Conservation (phyloP, 2,113 vertebrate genomes). For the Bos javanicus region DNA sequence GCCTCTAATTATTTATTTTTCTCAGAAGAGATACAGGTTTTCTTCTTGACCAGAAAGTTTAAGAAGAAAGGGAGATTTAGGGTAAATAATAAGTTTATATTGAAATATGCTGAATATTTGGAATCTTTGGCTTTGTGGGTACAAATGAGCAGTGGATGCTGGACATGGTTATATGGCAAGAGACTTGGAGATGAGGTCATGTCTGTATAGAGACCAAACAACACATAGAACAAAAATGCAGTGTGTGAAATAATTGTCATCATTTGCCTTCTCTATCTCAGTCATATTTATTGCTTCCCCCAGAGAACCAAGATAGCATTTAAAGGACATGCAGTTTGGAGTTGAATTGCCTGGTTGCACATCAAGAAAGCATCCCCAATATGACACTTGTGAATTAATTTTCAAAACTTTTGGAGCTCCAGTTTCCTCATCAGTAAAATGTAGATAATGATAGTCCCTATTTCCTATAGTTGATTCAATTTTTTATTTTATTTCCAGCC, state of each 20-base stretch:
- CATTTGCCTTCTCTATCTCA: not conserved
- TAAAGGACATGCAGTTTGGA: not conserved
- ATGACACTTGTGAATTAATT: not conserved
- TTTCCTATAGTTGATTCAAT: not conserved
- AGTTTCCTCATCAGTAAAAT: not conserved
- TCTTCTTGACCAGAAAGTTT: not conserved
- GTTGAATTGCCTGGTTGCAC: not conserved
- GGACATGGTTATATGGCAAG: not conserved
- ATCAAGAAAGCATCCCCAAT: not conserved
- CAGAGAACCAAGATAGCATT: not conserved
- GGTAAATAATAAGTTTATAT: not conserved
- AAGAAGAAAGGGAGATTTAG: not conserved
- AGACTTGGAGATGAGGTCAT: not conserved
- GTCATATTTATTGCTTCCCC: not conserved
- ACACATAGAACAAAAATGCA: not conserved
- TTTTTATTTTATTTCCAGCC: not conserved
- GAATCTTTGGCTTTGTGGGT: not conserved
- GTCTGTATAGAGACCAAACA: not conserved
- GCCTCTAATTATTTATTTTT: not conserved
- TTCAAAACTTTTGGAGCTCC: not conserved
- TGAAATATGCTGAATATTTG: not conserved
- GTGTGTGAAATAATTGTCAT: not conserved
- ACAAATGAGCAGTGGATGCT: not conserved
- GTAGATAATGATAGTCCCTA: not conserved
- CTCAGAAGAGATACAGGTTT: not conserved